Evolutionary conservation across 2,888 invertebrate genomes (phyloP), one percentile per base, ranked within the genome.

Genomic region (Trichogramma dendrolimi): DNA sequence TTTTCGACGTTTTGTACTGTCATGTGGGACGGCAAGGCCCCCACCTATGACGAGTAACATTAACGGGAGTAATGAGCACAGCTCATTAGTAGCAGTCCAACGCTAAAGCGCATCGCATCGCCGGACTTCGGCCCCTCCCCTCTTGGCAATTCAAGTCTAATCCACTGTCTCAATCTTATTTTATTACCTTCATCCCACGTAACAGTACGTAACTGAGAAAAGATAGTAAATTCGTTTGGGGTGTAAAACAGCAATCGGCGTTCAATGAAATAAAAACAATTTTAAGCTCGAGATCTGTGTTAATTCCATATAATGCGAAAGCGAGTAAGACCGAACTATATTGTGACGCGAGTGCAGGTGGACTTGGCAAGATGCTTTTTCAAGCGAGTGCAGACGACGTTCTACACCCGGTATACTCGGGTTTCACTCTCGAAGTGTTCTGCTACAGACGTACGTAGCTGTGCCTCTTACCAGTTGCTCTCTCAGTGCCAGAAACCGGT

Each of bases 401-500:
- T 1, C 11, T 65, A 6, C 51, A 58, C 14, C 7, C 60, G 1
- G 60, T 61, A 1, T 67, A 65, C 10, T 63, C 66, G 0, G 53
- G 60, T 1, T 64, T 64, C 44, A 27, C 50, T 3, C 27, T n/a
- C n/a, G n/a, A n/a, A n/a, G n/a, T n/a, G 56, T 6, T 65, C 64
- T 0, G 43, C 55, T 0, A 58, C 65, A 4, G 40, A 10, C 0
- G 60, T 63, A 54, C 4, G 42, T 7, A 38, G n/a, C 3, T 66
- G 65, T 46, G 64, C 64, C 46, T 64, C 62, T 1, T 62, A 60
- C 44, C 27, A 49, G 7, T n/a, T 65, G 6, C 58, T 67, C 41
- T 43, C 67, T 6, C 40, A 65, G 41, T 66, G 64, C 0, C 59
- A 66, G 1, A 62, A 53, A 1, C 66, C 67, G 64, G 55, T 61